Percentiles rank a stretch among this genome's conserved stretches.
These are phyloP conservation scores for Hermetia illucens DNA, from an alignment of 1,140 invertebrate genomes.

Conservation along the genomic window DNA sequence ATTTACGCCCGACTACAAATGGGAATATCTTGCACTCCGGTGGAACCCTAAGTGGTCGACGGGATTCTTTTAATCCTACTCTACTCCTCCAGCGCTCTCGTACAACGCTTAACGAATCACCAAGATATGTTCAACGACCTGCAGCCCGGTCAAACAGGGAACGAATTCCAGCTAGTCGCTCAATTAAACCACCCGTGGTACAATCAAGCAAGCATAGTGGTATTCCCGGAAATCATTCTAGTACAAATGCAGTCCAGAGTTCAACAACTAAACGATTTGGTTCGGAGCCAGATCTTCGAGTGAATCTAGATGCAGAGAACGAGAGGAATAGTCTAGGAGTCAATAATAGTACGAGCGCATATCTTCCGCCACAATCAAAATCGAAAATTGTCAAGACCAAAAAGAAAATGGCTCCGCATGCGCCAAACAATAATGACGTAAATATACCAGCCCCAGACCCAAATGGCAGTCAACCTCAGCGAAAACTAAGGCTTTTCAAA, in stretches of 20 bases:
- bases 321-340: too few species aligned
- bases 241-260: background rate
- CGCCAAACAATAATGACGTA: conserved; percentile 22
- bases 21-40: conserved; percentile 62
- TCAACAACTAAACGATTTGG: conserved; percentile 39
- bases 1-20: conserved; percentile 58
- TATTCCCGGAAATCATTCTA: background rate
- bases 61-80: conserved; percentile 14
- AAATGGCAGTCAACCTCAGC: conserved; percentile 16
- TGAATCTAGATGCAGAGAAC: conserved; percentile 27
- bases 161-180: conserved; percentile 9
- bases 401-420: conserved; percentile 49
- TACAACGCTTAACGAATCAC: conserved; percentile 8
- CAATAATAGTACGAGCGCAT: conserved; percentile 6
- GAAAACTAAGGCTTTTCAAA: conserved; percentile 50
- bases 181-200: too few species aligned
- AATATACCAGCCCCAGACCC: conserved; percentile 40
- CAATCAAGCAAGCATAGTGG: background rate
- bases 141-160: conserved; percentile 12
- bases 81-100: conserved; percentile 8
- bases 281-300: conserved; percentile 53
- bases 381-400: conserved; percentile 33
- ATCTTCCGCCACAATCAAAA: conserved; percentile 4
- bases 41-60: conserved; percentile 56
- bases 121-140: background rate